These are phyloP conservation scores for Struthidea cinerea DNA, from an alignment of 2,113 vertebrate genomes.

Conservation along the genomic window DNA sequence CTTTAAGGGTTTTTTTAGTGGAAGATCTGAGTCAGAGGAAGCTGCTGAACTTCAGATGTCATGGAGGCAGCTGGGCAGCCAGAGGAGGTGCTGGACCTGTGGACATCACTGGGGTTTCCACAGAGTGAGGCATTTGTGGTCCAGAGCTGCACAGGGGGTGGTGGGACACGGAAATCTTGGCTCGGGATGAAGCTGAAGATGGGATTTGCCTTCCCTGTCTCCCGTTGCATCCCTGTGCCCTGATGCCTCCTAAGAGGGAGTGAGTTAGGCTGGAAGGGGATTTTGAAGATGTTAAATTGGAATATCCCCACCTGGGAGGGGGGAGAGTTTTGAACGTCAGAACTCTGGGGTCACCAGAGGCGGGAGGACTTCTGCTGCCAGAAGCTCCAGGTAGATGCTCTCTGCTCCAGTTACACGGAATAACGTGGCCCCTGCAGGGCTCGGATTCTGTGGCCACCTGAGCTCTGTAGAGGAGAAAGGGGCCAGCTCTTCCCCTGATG, in stretches of 20 bases:
- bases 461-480: background rate
- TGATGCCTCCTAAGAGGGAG: background rate
- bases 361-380: background rate
- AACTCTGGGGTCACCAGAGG: too few relatives aligned
- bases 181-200: background rate
- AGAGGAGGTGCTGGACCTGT: background rate
- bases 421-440: background rate
- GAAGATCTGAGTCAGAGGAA: background rate
- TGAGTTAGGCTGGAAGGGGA: background rate
- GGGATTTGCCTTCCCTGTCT: background rate
- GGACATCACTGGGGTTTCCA: background rate
- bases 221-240: background rate
- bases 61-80: background rate
- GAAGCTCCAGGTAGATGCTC: background rate
- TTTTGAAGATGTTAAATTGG: background rate
- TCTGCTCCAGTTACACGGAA: background rate
- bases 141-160: background rate
- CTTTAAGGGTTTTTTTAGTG: background rate
- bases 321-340: rapidly evolving
- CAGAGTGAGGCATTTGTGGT: rapidly evolving
- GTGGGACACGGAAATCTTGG: background rate
- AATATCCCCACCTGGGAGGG: background rate
- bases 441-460: background rate
- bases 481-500: too few relatives aligned
- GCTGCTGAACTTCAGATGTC: rapidly evolving